Percentiles rank a stretch among this genome's conserved stretches.
These are phyloP conservation scores for Synanthedon andrenaeformis DNA, from an alignment of 2,888 invertebrate species.

Conservation along the genomic window DNA sequence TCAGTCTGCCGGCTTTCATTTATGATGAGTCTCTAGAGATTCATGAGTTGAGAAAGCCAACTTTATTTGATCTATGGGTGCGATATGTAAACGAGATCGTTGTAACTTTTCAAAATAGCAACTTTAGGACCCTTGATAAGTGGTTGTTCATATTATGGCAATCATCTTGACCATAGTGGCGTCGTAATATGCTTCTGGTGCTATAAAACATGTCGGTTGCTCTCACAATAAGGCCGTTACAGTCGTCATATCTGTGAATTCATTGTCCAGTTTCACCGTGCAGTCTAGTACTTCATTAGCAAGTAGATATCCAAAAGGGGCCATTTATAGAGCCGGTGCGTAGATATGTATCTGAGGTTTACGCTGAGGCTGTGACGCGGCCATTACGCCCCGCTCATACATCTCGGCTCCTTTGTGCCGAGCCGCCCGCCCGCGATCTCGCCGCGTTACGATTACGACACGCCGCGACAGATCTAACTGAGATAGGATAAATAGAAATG, in stretches of 20 bases:
- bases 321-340: slow-evolving; percentile 61
- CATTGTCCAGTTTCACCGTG: slow-evolving; percentile 52
- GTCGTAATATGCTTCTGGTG: slow-evolving; percentile 5
- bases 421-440: slow-evolving; percentile 36
- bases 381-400: slow-evolving; percentile 57
- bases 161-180: background rate
- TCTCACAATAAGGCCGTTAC: slow-evolving; percentile 44
- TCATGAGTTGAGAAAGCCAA: too few relatives aligned
- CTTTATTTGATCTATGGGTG: too few relatives aligned
- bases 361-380: slow-evolving; percentile 48
- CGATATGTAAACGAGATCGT: background rate
- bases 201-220: slow-evolving; percentile 41
- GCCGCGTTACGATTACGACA: slow-evolving; percentile 61
- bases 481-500: slow-evolving; percentile 65
- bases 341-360: slow-evolving; percentile 57
- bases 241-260: slow-evolving; percentile 53
- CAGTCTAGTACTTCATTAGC: slow-evolving; percentile 59
- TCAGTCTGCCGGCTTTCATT: too few relatives aligned
- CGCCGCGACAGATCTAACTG: slow-evolving; percentile 57
- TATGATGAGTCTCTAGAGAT: too few relatives aligned
- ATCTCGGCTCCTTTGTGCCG: slow-evolving; percentile 63
- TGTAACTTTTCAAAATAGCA: background rate
- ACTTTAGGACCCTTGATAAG: background rate
- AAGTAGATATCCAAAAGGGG: slow-evolving; percentile 66
- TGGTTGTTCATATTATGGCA: background rate